Evolutionary conservation across 2,797 vertebrate species (phyloP).

Genomic region (Meriones psammophilus): DNA sequence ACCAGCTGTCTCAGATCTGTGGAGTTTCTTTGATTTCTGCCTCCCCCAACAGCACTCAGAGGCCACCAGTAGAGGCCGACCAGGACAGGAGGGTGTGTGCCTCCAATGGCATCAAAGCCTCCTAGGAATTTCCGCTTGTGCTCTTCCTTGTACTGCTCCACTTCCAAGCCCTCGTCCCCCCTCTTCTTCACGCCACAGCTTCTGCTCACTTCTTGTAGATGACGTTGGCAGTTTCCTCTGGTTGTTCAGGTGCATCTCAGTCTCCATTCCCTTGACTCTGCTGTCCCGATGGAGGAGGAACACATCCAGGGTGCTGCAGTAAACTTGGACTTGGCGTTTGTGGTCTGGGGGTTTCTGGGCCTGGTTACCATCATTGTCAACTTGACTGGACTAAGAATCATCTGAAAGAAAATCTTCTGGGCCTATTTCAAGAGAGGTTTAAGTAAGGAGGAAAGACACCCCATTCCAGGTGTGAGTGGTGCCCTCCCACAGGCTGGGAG

Average conservation of each 20-base stretch:
- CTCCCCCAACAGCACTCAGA: neutral
- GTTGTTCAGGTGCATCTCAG: neutral
- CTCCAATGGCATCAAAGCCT: neutral
- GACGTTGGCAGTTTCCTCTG: neutral
- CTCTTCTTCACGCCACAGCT: neutral
- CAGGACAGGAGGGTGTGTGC: neutral
- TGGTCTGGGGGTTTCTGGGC: neutral
- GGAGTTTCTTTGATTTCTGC: neutral
- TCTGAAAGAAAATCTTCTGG: neutral
- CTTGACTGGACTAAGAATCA: neutral
- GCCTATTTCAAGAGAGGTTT: neutral
- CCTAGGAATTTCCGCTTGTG: fast-evolving
- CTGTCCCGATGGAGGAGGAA: neutral
- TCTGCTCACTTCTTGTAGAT: fast-evolving
- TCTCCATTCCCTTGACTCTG: neutral
- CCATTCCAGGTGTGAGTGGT: neutral
- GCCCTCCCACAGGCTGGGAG: too few species aligned
- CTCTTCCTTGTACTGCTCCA: neutral
- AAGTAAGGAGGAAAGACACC: neutral
- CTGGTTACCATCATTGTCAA: neutral
- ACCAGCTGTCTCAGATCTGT: neutral
- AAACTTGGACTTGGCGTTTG: neutral
- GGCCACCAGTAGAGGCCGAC: neutral
- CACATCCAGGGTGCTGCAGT: neutral
- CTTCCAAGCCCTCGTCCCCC: too few species aligned